phyloP scores from a whole-genome alignment of 2,888 invertebrate genomes.

The Sicus ferrugineus region DNA sequence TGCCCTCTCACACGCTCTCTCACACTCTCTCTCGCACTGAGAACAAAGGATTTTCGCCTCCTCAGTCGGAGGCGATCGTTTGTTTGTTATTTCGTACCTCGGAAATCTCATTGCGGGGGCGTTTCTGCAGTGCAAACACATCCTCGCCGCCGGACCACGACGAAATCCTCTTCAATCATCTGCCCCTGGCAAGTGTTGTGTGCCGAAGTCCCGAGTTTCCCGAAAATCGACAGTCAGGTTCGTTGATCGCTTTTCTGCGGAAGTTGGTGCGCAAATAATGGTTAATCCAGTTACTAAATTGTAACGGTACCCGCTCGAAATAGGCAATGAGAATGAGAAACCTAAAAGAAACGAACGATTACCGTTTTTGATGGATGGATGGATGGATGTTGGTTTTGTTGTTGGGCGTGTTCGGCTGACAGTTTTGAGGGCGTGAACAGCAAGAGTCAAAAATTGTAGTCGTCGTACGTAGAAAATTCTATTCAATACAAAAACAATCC shows the following conservation, averaged over 20 bases:
- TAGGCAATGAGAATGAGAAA: not conserved
- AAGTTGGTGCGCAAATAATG: not conserved
- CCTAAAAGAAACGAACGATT: not conserved
- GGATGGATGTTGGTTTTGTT: not conserved
- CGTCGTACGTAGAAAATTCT: too few species aligned
- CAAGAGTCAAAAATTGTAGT: too few species aligned
- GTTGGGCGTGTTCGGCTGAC: not conserved
- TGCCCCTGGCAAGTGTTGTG: not conserved
- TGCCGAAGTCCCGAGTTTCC: not conserved
- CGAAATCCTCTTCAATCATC: not conserved
- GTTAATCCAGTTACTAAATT: constrained; percentile 18
- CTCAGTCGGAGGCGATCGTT: too few species aligned
- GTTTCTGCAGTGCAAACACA: not conserved
- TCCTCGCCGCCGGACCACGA: too few species aligned
- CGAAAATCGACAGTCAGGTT: not conserved
- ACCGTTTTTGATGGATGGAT: not conserved
- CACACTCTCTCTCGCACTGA: too few species aligned
- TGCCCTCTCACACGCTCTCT: too few species aligned
- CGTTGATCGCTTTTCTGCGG: not conserved
- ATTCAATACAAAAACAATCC: too few species aligned
- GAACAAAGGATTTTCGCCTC: too few species aligned
- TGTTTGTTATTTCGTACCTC: too few species aligned
- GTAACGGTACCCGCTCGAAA: constrained; percentile 22
- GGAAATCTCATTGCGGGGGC: constrained; percentile 1
- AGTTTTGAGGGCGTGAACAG: constrained; percentile 1